phyloP scores from a whole-genome alignment of 2,888 invertebrate genomes.

The Parnassius glacialis region DNA sequence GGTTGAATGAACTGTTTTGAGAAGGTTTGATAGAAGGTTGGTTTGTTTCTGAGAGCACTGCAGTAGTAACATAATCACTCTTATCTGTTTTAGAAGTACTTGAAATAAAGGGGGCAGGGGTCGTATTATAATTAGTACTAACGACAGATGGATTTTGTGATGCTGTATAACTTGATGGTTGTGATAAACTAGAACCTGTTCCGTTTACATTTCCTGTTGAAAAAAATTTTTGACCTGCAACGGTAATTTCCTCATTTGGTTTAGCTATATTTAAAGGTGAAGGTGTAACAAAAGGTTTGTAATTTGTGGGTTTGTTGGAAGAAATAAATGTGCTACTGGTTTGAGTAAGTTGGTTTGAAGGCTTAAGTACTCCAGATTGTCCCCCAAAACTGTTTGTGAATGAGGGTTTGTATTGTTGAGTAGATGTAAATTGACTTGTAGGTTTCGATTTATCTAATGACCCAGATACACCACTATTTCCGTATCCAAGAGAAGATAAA shows the following conservation, averaged over 20 bases:
- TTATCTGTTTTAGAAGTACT: too few relatives aligned
- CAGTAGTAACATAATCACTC: not conserved
- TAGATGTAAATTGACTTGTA: not conserved
- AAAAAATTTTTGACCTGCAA: not conserved
- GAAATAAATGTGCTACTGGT: not conserved
- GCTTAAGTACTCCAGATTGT: too few relatives aligned
- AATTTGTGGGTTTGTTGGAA: conserved; percentile 1
- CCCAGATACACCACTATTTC: conserved; percentile 6
- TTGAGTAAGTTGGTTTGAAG: too few relatives aligned
- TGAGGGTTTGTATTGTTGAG: not conserved
- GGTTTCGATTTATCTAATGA: not conserved
- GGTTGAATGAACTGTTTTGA: too few relatives aligned
- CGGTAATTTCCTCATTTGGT: not conserved
- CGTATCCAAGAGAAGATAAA: not conserved
- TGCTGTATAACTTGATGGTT: not conserved
- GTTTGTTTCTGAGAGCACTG: not conserved
- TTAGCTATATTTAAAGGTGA: conserved; percentile 6
- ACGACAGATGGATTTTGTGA: too few relatives aligned
- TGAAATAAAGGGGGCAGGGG: too few relatives aligned
- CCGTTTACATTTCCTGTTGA: not conserved
- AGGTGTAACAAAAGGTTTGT: conserved; percentile 9
- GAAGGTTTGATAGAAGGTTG: too few relatives aligned
- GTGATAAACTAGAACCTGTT: not conserved
- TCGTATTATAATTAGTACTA: too few relatives aligned
- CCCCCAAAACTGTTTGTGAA: too few relatives aligned